Conservation (phyloP, 1,140 invertebrate genomes). For the Myzus persicae region DNA sequence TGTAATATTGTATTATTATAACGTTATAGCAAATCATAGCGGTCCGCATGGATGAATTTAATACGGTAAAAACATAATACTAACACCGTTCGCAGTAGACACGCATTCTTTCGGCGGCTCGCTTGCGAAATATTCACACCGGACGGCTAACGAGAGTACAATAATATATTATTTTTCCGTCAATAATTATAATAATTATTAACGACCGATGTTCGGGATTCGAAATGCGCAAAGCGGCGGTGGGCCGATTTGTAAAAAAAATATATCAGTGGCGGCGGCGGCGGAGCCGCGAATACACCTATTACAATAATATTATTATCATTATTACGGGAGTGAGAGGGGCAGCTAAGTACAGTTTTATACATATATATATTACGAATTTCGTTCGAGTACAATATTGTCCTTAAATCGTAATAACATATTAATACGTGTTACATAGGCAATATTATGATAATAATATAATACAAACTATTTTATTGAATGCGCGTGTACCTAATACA, state of each 20-base stretch:
- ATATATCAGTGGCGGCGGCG: not conserved
- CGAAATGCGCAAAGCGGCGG: not conserved
- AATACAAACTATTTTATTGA: not conserved
- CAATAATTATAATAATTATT: not conserved
- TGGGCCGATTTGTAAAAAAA: not conserved
- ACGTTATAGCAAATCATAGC: not conserved
- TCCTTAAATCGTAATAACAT: slow-evolving; percentile 7
- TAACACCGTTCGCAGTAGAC: not conserved
- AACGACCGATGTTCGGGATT: not conserved
- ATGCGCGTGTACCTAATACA: not conserved
- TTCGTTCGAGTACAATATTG: not conserved
- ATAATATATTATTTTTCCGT: not conserved
- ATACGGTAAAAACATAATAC: not conserved
- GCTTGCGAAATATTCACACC: not conserved
- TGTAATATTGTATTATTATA: not conserved
- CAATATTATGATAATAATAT: slow-evolving; percentile 19
- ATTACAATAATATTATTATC: not conserved
- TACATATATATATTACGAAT: slow-evolving; percentile 14
- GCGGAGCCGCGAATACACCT: not conserved
- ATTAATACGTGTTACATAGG: slow-evolving; percentile 16
- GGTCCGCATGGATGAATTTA: not conserved
- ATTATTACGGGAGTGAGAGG: not conserved
- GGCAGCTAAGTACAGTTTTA: not conserved
- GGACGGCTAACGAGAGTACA: not conserved
- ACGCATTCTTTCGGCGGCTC: not conserved